phyloP scores from a whole-genome alignment of 1,140 invertebrate species.

The Cydia amplana region DNA sequence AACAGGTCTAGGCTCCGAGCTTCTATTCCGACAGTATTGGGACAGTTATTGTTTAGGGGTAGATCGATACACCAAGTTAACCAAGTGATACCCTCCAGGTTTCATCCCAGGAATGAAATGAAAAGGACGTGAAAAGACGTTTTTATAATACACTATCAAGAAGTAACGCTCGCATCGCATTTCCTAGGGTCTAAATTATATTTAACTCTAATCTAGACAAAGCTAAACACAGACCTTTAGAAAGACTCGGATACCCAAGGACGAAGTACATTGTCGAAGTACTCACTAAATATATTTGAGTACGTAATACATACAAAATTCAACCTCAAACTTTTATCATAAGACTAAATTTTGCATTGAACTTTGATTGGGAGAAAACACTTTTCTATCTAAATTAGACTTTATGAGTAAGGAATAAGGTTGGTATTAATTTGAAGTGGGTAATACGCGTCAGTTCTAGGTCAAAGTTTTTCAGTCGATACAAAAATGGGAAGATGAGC shows the following conservation, averaged over 20 bases:
- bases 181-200: neutral
- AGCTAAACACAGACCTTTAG: neutral
- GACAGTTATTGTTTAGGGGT: neutral
- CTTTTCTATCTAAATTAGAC: neutral
- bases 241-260: neutral
- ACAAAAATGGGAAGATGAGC: conserved; percentile 2
- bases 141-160: too few relatives aligned
- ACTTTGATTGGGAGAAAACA: neutral
- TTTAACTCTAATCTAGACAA: neutral
- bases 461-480: conserved; percentile 11
- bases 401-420: neutral
- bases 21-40: neutral
- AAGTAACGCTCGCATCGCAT: neutral
- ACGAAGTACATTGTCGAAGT: neutral
- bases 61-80: too few relatives aligned
- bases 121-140: too few relatives aligned
- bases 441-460: neutral
- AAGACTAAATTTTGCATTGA: neutral
- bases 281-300: neutral
- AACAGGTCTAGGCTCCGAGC: neutral
- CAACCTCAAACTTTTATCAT: neutral
- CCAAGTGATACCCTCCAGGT: too few relatives aligned
- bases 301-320: neutral
- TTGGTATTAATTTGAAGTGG: neutral
- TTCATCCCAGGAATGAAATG: too few relatives aligned